Percentiles rank a stretch among this genome's conserved stretches.
Conservation (phyloP, 2,888 invertebrate species). For the Diplazon laetatorius region DNA sequence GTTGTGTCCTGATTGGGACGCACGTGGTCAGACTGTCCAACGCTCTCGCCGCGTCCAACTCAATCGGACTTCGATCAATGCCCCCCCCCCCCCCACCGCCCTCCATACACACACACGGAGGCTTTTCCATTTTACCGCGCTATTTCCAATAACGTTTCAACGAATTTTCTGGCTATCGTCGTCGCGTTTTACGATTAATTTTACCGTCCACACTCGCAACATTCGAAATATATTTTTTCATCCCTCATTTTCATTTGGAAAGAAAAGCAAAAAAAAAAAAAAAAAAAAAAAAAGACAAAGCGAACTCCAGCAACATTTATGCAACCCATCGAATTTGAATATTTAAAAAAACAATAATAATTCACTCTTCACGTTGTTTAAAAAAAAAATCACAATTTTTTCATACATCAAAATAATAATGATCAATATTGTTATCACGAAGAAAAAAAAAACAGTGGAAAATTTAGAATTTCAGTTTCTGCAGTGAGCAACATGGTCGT, state of each 20-base stretch:
- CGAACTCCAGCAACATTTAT: too few species aligned
- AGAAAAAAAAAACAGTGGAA: too few species aligned
- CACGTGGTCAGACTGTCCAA: slow-evolving; percentile 53
- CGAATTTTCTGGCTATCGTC: slow-evolving; percentile 3
- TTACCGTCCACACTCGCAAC: background rate
- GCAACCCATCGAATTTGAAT: too few species aligned
- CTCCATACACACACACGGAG: background rate
- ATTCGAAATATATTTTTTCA: background rate
- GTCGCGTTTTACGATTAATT: slow-evolving; percentile 32
- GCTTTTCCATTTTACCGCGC: background rate
- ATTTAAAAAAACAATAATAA: too few species aligned
- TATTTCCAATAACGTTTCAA: slow-evolving; percentile 7
- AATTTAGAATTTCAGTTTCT: background rate
- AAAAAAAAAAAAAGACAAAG: too few species aligned
- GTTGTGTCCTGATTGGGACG: slow-evolving; percentile 56
- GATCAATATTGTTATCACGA: background rate
- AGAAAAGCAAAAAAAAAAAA: too few species aligned
- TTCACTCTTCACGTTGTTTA: too few species aligned
- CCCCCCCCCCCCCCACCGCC: slow-evolving; percentile 16
- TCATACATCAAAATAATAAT: too few species aligned
- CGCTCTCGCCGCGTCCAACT: slow-evolving; percentile 48
- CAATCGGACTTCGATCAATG: slow-evolving; percentile 55
- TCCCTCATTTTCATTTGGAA: too few species aligned
- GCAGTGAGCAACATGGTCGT: background rate
- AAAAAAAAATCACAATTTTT: too few species aligned